Conservation (phyloP, 2,113 vertebrate genomes). For the Herpailurus yagouaroundi region DNA sequence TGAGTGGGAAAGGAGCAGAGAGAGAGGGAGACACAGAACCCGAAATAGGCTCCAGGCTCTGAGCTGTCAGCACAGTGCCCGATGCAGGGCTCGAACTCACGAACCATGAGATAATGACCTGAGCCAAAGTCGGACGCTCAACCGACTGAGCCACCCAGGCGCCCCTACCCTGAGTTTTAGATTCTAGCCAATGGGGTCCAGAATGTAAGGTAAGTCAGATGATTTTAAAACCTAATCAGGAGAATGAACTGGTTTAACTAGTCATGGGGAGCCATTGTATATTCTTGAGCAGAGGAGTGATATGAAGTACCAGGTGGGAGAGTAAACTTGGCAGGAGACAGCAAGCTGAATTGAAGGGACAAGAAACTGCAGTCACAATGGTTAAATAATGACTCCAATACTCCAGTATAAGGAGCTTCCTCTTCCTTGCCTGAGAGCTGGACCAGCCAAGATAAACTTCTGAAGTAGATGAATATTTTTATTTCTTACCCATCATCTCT, state of each 20-base stretch:
- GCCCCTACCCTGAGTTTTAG: neutral
- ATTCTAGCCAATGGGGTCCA: neutral
- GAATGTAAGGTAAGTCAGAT: neutral
- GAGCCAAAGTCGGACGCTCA: too few species aligned
- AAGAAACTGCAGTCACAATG: neutral
- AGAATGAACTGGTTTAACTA: neutral
- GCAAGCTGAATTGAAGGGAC: neutral
- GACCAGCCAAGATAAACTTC: neutral
- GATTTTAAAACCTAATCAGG: neutral
- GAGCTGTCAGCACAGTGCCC: too few species aligned
- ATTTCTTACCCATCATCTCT: conserved; percentile 10
- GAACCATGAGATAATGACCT: too few species aligned
- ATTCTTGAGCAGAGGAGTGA: neutral
- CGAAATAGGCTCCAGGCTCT: too few species aligned
- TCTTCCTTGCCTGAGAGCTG: neutral
- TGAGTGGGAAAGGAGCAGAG: too few species aligned
- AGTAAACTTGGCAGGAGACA: neutral
- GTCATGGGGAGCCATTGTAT: neutral
- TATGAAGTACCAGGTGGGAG: neutral
- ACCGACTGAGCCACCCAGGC: too few species aligned
- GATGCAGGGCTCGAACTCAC: too few species aligned
- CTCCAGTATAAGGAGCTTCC: neutral
- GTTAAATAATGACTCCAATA: neutral
- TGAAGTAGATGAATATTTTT: neutral
- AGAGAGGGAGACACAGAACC: too few species aligned